Percentiles rank a stretch among this genome's conserved stretches.
Conservation (phyloP, 2,113 vertebrate genomes). For the Hyaena hyaena region DNA sequence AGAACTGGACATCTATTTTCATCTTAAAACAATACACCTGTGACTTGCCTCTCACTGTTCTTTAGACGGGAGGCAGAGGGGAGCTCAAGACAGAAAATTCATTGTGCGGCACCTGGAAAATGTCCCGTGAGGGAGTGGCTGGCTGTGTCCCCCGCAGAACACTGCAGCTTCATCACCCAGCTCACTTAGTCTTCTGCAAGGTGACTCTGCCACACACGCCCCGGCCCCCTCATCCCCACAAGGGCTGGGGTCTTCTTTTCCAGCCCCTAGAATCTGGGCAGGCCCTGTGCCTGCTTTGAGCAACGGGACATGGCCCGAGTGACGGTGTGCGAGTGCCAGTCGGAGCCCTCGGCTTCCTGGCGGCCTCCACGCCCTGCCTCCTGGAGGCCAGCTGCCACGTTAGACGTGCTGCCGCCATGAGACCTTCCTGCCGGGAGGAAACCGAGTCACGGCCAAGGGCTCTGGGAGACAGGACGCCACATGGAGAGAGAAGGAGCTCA, state of each 20-base stretch:
- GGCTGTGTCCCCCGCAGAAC: background rate
- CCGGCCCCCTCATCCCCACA: too few species aligned
- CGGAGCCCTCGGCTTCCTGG: background rate
- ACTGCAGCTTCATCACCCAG: fast-evolving
- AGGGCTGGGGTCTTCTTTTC: background rate
- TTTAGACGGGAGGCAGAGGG: background rate
- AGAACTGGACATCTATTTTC: background rate
- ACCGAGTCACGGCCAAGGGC: background rate
- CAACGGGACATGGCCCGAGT: background rate
- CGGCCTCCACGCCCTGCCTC: background rate
- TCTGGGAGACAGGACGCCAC: background rate
- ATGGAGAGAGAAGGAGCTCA: background rate
- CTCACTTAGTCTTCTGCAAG: background rate
- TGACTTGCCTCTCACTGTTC: background rate
- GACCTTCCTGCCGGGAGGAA: background rate
- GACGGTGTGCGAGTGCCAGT: fast-evolving
- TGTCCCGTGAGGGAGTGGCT: background rate
- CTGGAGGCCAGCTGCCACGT: background rate
- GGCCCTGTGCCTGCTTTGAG: background rate
- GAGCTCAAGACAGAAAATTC: background rate
- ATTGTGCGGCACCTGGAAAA: background rate
- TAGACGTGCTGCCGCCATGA: background rate
- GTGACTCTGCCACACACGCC: background rate
- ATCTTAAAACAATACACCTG: background rate
- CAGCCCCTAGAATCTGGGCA: fast-evolving